Evolutionary conservation across 1,140 invertebrate genomes (phyloP), one percentile per base, ranked within the genome.

Genomic region (Marisa cornuarietis): DNA sequence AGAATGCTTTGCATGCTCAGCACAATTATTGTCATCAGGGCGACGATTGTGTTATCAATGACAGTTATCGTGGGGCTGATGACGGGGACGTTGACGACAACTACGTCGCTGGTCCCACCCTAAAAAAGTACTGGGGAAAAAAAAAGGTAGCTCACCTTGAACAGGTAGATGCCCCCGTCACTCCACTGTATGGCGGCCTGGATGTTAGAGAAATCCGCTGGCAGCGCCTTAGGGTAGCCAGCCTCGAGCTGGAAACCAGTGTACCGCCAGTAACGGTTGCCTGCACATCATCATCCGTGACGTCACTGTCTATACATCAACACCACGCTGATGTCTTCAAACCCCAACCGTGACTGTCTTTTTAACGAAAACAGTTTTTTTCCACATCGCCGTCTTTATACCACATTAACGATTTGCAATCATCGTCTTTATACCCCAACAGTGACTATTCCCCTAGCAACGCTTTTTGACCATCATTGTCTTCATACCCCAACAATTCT

Each of bases 181-280:
- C n/a, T 20, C 62, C 71, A 31, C 49, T 75, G 62, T 65, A 51
- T 26, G 71, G 63, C 52, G 65, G 61, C 54, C 61, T 63, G 14
- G 65, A n/a, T 26, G 72, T 65, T 49, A 42, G 62, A 4, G 62
- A 75, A 58, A 9, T 58, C 54, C 4, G 54, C 66, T 6, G n/a
- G n/a, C 7, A 68, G 31, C 11, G n/a, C 13, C n/a, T 68, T 79
- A 9, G 83, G 83, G 58, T 76, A 82, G 24, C 78, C 65, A 0
- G 16, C 9, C 18, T 80, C 80, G 58, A 83, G 54, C 20, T 22
- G 18, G 71, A 78, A 81, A 26, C 78, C 65, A 1, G 68, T 78
- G 75, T 72, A 83, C 4, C 83, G 73, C 83, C 83, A 83, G 0
- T 80, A 65, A 7, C 61, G 71, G 49, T 24, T 14, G 14, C 66